Base-by-base conservation (phyloP, 2,113 vertebrate species). In the Lepidothrix coronata region DNA sequence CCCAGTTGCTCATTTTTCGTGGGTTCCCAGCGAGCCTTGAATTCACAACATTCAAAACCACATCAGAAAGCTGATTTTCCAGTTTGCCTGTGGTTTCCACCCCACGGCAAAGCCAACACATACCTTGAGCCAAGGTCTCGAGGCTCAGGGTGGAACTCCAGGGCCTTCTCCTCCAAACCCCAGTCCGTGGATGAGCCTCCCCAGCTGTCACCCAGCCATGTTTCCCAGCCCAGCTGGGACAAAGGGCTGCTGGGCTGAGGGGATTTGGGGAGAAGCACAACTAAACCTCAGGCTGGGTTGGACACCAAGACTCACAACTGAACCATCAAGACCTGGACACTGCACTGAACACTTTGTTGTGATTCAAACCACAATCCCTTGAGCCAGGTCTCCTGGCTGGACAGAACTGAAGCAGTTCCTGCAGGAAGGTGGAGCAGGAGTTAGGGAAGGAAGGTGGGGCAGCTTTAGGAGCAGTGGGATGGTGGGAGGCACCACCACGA, bases 291-390 rank as follows among this genome's bases (percentile, higher is more conserved):
- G 62, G 9, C 49, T 71, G 43, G 25, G 3, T 1, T 57, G 71
- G 66, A 35, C 39, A 55, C 31, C 57, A 33, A 35, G 24, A 14
- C 49, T 41, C 25, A 30, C 11, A 7, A 3, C 5, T 16, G 41
- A 19, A 21, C n/a, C 14, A 7, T 8, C 8, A 24, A 70, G 16
- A 17, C 9, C 49, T 27, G 51, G 25, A 28, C 51, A 5, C 16
- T n/a, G 48, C 11, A 39, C 14, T 41, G 24, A 62, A 19, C 23
- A 22, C 22, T 37, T 22, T 68, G 24, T 58, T 79, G 46, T 3
- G 6, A 6, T 6, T 58, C 7, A 8, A 6, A 25, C 11, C 1
- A 5, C 19, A 43, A 0, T 2, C 11, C 57, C 39, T 8, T 8
- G 43, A 65, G 37, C 63, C 24, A 48, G 75, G 41, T 2, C 11